Evolutionary conservation across 2,113 vertebrate species (phyloP).

Genomic region (Halcyon senegalensis): DNA sequence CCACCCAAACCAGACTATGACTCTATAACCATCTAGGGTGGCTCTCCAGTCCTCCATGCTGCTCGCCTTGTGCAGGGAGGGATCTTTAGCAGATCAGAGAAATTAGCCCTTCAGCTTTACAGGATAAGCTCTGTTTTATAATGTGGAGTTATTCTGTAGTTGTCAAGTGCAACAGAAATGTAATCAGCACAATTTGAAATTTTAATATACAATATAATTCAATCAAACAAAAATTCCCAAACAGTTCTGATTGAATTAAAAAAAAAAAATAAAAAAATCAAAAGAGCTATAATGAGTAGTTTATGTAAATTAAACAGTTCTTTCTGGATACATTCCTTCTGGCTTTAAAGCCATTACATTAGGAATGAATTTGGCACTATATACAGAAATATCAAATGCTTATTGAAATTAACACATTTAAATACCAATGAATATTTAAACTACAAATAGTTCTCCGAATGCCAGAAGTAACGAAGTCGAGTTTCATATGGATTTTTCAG

Average conservation of each 20-base stretch:
- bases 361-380: constrained; percentile 35
- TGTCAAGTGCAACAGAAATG: constrained; percentile 37
- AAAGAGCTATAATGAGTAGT: constrained; percentile 34
- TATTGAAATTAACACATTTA: constrained; percentile 64
- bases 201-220: constrained; percentile 41
- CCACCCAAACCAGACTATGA: neutral
- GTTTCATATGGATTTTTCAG: neutral
- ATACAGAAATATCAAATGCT: constrained; percentile 59
- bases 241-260: constrained; percentile 30
- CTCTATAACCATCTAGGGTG: neutral
- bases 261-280: constrained; percentile 44
- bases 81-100: neutral
- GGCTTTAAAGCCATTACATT: constrained; percentile 61
- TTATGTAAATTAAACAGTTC: constrained; percentile 57
- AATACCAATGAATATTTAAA: constrained; percentile 57
- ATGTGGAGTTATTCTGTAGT: neutral
- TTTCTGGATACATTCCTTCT: constrained; percentile 60
- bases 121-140: neutral
- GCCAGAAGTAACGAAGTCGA: neutral
- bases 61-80: neutral
- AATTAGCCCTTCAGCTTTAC: neutral
- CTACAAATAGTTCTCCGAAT: constrained; percentile 12
- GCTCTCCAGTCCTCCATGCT: neutral
- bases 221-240: constrained; percentile 42
- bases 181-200: constrained; percentile 41